These are phyloP conservation scores for Ctenopoma kingsleyae DNA, from an alignment of 2,797 vertebrate genomes.

Conservation along the genomic window DNA sequence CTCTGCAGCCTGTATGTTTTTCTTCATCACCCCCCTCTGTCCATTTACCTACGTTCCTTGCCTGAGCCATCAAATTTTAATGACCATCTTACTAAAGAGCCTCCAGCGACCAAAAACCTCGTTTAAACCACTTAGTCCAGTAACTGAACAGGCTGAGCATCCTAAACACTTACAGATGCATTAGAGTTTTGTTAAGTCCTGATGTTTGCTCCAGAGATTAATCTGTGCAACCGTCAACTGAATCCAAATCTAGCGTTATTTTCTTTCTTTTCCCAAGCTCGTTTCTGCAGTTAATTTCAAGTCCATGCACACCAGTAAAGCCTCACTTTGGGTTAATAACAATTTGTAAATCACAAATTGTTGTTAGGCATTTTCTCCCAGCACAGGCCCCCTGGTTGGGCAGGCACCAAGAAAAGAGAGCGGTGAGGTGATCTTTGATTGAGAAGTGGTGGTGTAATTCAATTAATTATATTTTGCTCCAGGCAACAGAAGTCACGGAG, in stretches of 20 bases:
- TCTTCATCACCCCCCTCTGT: constrained; percentile 30
- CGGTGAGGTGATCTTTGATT: constrained; percentile 54
- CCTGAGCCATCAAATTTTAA: constrained; percentile 74
- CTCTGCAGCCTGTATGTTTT: constrained; percentile 21
- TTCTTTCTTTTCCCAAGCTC: neutral
- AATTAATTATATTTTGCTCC: constrained; percentile 70
- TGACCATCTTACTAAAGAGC: constrained; percentile 71
- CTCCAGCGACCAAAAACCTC: constrained; percentile 64
- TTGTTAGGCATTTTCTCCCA: constrained; percentile 45
- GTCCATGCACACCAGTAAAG: constrained; percentile 38
- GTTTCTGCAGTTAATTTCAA: constrained; percentile 29
- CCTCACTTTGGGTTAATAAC: constrained; percentile 44
- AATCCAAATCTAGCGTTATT: constrained; percentile 41
- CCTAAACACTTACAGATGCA: constrained; percentile 55
- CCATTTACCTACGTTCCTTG: constrained; percentile 50
- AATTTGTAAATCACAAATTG: constrained; percentile 53
- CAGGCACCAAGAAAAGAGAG: constrained; percentile 23
- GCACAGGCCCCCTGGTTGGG: constrained; percentile 15
- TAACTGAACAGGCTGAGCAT: constrained; percentile 53
- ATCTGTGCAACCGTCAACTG: constrained; percentile 25
- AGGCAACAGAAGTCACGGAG: constrained; percentile 52
- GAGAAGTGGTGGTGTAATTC: constrained; percentile 55
- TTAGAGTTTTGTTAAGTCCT: constrained; percentile 44
- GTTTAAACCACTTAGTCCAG: constrained; percentile 68
- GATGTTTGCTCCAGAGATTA: constrained; percentile 27